Percentiles rank a stretch among this genome's conserved stretches.
phyloP scores from a whole-genome alignment of 2,113 vertebrate genomes.

The Rhinopomastus cyanomelas region DNA sequence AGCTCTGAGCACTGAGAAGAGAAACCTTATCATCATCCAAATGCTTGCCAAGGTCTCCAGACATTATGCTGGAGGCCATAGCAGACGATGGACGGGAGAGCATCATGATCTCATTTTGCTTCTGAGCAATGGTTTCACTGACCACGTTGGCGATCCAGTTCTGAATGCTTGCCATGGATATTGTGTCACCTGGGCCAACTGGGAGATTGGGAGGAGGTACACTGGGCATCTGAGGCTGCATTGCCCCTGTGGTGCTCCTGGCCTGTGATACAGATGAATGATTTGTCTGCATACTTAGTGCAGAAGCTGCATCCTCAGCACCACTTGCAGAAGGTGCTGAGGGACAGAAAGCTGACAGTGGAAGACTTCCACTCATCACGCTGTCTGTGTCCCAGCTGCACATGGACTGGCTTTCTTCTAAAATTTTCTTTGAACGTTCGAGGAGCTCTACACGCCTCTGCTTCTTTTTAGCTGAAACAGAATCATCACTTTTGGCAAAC shows the following conservation, averaged over 20 bases:
- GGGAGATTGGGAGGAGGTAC: slow-evolving; percentile 74
- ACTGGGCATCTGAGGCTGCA: slow-evolving; percentile 36
- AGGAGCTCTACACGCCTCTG: slow-evolving; percentile 89
- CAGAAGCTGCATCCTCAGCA: slow-evolving; percentile 81
- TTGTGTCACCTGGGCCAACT: slow-evolving; percentile 82
- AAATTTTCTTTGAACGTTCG: slow-evolving; percentile 84
- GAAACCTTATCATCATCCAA: slow-evolving; percentile 83
- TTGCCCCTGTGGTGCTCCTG: slow-evolving; percentile 29
- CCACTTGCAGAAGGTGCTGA: slow-evolving; percentile 56
- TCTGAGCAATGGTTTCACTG: slow-evolving; percentile 90
- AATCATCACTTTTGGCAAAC: slow-evolving; percentile 83
- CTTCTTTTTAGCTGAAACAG: slow-evolving; percentile 78
- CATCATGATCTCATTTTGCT: slow-evolving; percentile 85
- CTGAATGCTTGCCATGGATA: slow-evolving; percentile 90
- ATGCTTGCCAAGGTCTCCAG: slow-evolving; percentile 51
- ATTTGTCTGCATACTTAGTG: slow-evolving; percentile 81
- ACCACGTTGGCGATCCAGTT: slow-evolving; percentile 95
- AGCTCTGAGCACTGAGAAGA: slow-evolving; percentile 75
- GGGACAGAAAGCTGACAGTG: slow-evolving; percentile 86
- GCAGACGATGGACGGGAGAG: slow-evolving; percentile 71
- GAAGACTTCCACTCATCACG: slow-evolving; percentile 78
- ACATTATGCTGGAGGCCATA: slow-evolving; percentile 61
- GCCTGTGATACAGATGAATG: slow-evolving; percentile 78
- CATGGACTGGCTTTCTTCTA: slow-evolving; percentile 92
- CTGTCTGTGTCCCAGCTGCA: slow-evolving; percentile 87